Conservation (phyloP, 2,113 vertebrate species). For the Fregata magnificens region DNA sequence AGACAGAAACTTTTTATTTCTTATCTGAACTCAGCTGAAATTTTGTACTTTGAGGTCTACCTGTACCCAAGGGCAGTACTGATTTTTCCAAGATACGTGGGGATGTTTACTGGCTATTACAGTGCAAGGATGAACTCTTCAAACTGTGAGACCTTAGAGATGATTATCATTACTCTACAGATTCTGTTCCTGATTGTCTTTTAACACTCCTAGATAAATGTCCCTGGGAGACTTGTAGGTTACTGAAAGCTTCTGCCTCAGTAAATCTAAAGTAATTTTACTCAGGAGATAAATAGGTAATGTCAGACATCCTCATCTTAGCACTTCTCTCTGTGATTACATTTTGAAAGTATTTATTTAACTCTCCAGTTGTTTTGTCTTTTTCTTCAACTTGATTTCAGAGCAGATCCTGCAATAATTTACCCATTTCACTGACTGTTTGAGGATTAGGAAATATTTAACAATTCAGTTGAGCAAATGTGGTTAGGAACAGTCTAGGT, state of each 20-base stretch:
- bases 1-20: background rate
- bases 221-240: background rate
- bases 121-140: background rate
- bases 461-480: background rate
- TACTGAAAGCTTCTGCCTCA: slow-evolving; percentile 13
- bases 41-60: background rate
- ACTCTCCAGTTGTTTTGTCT: slow-evolving; percentile 15
- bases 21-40: background rate
- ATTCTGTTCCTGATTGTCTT: background rate
- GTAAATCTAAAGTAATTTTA: background rate
- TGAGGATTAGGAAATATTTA: background rate
- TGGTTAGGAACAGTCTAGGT: background rate
- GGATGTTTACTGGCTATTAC: background rate
- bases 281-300: background rate
- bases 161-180: background rate
- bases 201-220: background rate
- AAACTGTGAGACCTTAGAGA: background rate
- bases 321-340: background rate
- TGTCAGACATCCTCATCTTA: slow-evolving; percentile 43
- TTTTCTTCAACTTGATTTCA: slow-evolving; percentile 18
- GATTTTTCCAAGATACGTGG: background rate
- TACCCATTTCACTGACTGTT: background rate
- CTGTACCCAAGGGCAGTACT: background rate
- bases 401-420: background rate
- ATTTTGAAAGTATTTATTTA: slow-evolving; percentile 44